These are phyloP conservation scores for Centroberyx gerrardi DNA, from an alignment of 2,797 vertebrate species.

Conservation along the genomic window DNA sequence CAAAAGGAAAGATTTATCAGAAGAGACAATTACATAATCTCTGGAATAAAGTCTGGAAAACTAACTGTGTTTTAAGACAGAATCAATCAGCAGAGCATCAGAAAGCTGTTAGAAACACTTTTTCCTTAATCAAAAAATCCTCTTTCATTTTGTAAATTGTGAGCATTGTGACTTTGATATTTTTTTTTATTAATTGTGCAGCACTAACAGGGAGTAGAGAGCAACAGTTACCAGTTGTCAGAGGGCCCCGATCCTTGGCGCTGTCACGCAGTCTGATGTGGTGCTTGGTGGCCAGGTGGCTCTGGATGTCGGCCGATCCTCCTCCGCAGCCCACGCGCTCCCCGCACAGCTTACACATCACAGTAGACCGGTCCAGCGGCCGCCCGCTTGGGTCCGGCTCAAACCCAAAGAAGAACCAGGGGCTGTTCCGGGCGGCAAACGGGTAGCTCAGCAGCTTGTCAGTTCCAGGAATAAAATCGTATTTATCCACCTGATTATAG, in stretches of 20 bases:
- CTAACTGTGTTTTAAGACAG: background rate
- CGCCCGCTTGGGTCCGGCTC: slow-evolving; percentile 80
- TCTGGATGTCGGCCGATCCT: slow-evolving; percentile 78
- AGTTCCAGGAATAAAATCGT: slow-evolving; percentile 73
- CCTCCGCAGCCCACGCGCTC: slow-evolving; percentile 80
- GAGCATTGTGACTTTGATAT: background rate
- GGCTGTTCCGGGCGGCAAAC: slow-evolving; percentile 61
- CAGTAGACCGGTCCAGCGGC: slow-evolving; percentile 80
- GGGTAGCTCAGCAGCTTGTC: slow-evolving; percentile 76
- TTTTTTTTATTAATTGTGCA: background rate
- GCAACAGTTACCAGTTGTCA: slow-evolving; percentile 49
- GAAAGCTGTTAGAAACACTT: background rate
- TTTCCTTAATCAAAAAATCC: background rate
- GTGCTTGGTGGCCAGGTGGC: slow-evolving; percentile 82
- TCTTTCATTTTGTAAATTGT: background rate
- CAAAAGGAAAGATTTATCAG: background rate
- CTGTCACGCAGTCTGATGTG: slow-evolving; percentile 77
- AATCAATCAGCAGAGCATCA: background rate
- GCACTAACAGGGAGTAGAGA: background rate
- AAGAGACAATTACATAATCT: background rate
- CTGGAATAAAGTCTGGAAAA: background rate
- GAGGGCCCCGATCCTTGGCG: slow-evolving; percentile 42
- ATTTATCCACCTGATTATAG: slow-evolving; percentile 53
- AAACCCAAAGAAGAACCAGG: slow-evolving; percentile 86
- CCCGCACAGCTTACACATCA: slow-evolving; percentile 85